These are phyloP conservation scores for rabbit (Oryctolagus cuniculus) DNA, from an alignment of 2,113 vertebrate genomes.

Conservation along the genomic window DNA sequence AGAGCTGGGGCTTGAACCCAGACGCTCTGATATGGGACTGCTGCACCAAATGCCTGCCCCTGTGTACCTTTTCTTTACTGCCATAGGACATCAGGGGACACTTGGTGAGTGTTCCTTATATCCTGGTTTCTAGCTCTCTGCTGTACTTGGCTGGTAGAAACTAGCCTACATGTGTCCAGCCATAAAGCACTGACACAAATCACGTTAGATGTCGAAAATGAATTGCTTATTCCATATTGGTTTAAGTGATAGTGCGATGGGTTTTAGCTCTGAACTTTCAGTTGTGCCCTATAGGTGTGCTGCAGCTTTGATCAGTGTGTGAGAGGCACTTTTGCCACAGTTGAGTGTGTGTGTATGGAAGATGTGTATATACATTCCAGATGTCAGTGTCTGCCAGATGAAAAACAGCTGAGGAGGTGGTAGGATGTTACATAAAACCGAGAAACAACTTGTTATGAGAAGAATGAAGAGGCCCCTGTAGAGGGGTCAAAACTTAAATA, in stretches of 20 bases:
- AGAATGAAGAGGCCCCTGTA: neutral
- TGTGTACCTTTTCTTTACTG: neutral
- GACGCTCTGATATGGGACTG: no score
- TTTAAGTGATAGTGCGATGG: neutral
- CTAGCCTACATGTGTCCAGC: neutral
- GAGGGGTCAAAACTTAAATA: neutral
- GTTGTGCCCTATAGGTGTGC: neutral
- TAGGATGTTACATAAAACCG: neutral
- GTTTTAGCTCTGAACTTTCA: constrained; percentile 15
- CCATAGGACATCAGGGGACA: neutral
- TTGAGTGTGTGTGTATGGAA: neutral
- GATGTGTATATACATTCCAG: neutral
- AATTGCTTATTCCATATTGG: neutral
- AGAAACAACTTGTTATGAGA: neutral
- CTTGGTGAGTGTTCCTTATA: neutral
- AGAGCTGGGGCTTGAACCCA: no score
- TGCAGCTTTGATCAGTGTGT: neutral
- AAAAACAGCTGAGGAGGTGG: neutral
- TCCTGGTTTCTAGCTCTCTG: neutral
- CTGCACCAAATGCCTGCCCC: neutral
- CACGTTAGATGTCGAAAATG: neutral
- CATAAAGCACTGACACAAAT: neutral
- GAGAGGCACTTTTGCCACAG: neutral
- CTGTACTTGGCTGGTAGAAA: neutral
- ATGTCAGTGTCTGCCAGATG: neutral